Conservation (phyloP, 1,140 invertebrate genomes). For the Drosophila jambulina region DNA sequence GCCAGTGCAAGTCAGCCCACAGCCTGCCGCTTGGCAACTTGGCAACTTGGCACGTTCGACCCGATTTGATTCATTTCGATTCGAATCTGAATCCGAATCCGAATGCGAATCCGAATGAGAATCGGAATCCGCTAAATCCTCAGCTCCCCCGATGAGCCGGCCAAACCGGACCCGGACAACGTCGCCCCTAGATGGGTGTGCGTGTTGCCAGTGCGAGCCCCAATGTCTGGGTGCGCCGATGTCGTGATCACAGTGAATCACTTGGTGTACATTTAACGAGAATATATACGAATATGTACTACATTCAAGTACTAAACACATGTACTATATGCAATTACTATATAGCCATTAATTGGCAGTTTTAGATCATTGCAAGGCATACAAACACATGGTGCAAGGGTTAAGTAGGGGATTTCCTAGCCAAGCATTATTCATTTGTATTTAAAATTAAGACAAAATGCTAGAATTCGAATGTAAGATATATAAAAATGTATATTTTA, state of each 20-base stretch:
- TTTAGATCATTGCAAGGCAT: not conserved
- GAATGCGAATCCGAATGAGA: slow-evolving; percentile 2
- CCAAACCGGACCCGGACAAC: slow-evolving; percentile 44
- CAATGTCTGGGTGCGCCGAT: slow-evolving; percentile 20
- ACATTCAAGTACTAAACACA: not conserved
- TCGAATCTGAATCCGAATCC: not conserved
- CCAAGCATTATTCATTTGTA: not conserved
- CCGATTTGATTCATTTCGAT: slow-evolving; percentile 16
- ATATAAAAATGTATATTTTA: too few relatives aligned
- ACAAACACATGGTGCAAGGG: not conserved
- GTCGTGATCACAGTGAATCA: slow-evolving; percentile 40
- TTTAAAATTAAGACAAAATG: not conserved
- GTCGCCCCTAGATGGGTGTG: slow-evolving; percentile 21
- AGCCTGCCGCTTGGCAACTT: slow-evolving; percentile 22
- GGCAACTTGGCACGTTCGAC: slow-evolving; percentile 66
- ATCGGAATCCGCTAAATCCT: slow-evolving; percentile 13
- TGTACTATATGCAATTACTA: not conserved
- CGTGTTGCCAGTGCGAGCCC: slow-evolving; percentile 9
- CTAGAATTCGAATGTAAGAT: too few relatives aligned
- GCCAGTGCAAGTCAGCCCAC: slow-evolving; percentile 6
- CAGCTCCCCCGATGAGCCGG: slow-evolving; percentile 32
- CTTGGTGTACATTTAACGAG: not conserved
- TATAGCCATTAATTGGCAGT: not conserved
- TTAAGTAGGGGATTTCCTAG: not conserved
- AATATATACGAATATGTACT: too few relatives aligned